Percentiles rank a stretch among this genome's conserved stretches.
phyloP scores from a whole-genome alignment of 2,888 invertebrate species.

The Caenorhabditis becei region DNA sequence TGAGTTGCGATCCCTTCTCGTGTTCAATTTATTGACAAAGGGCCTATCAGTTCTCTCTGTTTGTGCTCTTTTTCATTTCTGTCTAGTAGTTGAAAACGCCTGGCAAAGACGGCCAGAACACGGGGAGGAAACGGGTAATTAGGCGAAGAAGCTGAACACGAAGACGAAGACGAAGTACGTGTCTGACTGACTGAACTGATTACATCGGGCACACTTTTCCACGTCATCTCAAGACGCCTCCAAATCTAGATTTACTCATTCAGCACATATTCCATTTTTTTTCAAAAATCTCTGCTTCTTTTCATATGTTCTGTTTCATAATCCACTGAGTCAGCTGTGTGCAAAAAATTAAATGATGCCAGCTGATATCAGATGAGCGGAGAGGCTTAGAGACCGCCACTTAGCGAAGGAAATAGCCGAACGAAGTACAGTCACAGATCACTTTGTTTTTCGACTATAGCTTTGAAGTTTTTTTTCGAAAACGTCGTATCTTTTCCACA shows the following conservation, averaged over 20 bases:
- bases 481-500: no score
- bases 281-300: not conserved
- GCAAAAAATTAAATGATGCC: not conserved
- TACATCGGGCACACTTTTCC: constrained; percentile 25
- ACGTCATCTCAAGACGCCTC: constrained; percentile 14
- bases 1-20: constrained; percentile 35
- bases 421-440: no score
- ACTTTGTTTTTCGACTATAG: no score
- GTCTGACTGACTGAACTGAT: constrained; percentile 19
- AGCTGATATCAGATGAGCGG: not conserved
- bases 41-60: constrained; percentile 25
- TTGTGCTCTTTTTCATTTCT: constrained; percentile 45
- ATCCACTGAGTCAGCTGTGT: not conserved
- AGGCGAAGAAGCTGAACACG: not conserved
- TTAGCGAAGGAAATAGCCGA: no score
- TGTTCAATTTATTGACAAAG: constrained; percentile 49
- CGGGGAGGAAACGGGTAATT: not conserved
- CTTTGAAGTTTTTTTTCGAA: no score
- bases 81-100: constrained; percentile 20
- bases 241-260: constrained; percentile 18
- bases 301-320: not conserved
- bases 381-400: not conserved
- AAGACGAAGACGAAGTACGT: no score
- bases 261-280: not conserved
- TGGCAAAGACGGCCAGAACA: not conserved